These are phyloP conservation scores for Glaucopsyche alexis DNA, from an alignment of 2,888 invertebrate genomes.

Conservation along the genomic window DNA sequence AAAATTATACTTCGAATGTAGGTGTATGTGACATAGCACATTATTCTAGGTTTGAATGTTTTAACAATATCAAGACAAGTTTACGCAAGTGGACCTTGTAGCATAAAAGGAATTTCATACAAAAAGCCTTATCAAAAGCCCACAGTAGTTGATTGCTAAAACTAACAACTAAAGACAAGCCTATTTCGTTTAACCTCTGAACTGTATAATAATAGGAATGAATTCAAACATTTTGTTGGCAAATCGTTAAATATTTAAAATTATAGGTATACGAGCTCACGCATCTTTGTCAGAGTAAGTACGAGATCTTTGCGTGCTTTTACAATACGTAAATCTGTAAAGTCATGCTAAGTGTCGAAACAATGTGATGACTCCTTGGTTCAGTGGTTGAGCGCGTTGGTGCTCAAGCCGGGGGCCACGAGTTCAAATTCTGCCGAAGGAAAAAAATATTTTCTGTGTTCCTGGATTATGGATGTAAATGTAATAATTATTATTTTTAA, in stretches of 20 bases:
- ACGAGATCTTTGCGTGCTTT: neutral
- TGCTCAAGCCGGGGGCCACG: too few relatives aligned
- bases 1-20: neutral
- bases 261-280: neutral
- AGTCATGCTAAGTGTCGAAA: too few relatives aligned
- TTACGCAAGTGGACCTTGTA: slow-evolving; percentile 17
- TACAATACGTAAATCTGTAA: too few relatives aligned
- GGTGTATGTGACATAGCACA: neutral
- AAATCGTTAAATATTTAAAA: neutral
- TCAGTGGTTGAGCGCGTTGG: too few relatives aligned
- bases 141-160: neutral
- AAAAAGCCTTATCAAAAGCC: slow-evolving; percentile 16
- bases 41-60: neutral
- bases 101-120: slow-evolving; percentile 3
- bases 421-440: too few relatives aligned
- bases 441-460: too few relatives aligned
- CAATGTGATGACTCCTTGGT: too few relatives aligned
- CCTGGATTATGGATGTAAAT: too few relatives aligned
- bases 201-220: neutral
- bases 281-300: neutral
- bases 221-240: neutral
- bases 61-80: neutral
- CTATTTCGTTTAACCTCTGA: slow-evolving; percentile 3
- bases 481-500: too few relatives aligned
- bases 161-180: slow-evolving; percentile 2